Conservation (phyloP, 2,888 invertebrate species). For the Omphaloscelis lunosa region DNA sequence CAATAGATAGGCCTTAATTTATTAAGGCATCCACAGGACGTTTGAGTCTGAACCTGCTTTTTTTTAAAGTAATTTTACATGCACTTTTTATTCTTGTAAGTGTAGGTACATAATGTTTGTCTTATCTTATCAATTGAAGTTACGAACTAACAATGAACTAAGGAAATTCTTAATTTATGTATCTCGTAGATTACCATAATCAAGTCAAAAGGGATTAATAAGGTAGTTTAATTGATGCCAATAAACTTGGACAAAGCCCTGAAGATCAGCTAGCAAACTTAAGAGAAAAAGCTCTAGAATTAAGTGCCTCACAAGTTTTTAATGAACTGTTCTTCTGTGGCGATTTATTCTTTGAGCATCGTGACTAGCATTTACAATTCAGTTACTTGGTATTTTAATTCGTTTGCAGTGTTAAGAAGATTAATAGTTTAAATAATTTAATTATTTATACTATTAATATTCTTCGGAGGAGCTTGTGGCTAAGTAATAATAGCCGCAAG, state of each 20-base stretch:
- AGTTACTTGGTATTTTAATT: conserved; percentile 6
- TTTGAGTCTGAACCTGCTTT: no score
- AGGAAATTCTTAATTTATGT: not conserved
- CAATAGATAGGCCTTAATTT: no score
- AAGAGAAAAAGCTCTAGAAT: not conserved
- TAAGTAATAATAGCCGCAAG: no score
- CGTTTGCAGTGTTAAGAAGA: conserved; percentile 7
- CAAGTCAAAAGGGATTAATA: not conserved
- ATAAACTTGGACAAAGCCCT: not conserved
- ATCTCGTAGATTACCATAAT: not conserved
- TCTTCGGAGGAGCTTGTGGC: no score
- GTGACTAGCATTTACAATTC: conserved; percentile 11
- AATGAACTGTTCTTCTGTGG: conserved; percentile 2
- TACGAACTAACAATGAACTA: not conserved
- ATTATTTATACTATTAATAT: no score
- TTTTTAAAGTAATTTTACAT: no score
- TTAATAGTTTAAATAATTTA: not conserved
- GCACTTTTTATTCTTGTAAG: no score
- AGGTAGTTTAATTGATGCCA: conserved; percentile 10
- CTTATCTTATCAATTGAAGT: not conserved
- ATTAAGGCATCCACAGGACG: no score
- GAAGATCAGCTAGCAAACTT: conserved; percentile 6
- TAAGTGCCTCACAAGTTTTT: conserved; percentile 19
- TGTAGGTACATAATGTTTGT: no score
- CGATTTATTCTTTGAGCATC: conserved; percentile 25